Percentiles rank a stretch among this genome's conserved stretches.
These are phyloP conservation scores for Cryptus viduatorius DNA, from an alignment of 2,888 invertebrate species.

Conservation along the genomic window DNA sequence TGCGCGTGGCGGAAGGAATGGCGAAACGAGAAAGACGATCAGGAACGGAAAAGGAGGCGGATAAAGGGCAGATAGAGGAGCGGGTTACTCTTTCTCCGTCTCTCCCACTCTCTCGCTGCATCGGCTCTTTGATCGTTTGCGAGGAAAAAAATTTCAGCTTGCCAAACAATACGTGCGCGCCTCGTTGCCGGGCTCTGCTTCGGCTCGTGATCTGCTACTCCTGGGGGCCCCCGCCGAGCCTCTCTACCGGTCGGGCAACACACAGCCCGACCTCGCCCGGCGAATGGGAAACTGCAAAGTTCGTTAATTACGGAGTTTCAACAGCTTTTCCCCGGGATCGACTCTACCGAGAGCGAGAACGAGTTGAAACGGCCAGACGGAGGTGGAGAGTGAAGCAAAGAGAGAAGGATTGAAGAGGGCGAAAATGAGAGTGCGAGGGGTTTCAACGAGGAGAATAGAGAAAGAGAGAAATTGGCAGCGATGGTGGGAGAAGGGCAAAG, in stretches of 20 bases:
- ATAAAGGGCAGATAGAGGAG: constrained; percentile 60
- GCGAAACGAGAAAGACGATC: constrained; percentile 58
- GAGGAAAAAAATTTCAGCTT: constrained; percentile 75
- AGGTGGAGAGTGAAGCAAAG: constrained; percentile 54
- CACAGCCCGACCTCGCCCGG: constrained; percentile 31
- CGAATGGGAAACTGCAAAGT: constrained; percentile 77
- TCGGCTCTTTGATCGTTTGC: constrained; percentile 74
- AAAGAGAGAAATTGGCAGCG: constrained; percentile 48
- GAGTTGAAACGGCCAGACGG: constrained; percentile 15
- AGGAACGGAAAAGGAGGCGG: constrained; percentile 39
- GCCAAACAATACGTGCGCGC: constrained; percentile 73
- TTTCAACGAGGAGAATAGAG: constrained; percentile 16
- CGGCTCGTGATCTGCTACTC: constrained; percentile 28
- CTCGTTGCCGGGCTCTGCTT: constrained; percentile 29
- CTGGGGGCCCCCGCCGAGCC: constrained; percentile 12
- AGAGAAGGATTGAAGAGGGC: constrained; percentile 47
- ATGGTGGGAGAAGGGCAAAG: constrained; percentile 44
- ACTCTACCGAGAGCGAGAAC: constrained; percentile 25
- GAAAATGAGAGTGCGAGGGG: constrained; percentile 40
- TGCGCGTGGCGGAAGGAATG: constrained; percentile 17
- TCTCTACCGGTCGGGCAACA: constrained; percentile 5
- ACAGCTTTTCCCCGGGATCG: constrained; percentile 68
- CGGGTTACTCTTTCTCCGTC: constrained; percentile 36
- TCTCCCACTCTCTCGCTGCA: constrained; percentile 11
- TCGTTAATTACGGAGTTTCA: constrained; percentile 79